These are phyloP conservation scores for Crotalus adamanteus DNA, from an alignment of 2,797 vertebrate genomes.

Conservation along the genomic window DNA sequence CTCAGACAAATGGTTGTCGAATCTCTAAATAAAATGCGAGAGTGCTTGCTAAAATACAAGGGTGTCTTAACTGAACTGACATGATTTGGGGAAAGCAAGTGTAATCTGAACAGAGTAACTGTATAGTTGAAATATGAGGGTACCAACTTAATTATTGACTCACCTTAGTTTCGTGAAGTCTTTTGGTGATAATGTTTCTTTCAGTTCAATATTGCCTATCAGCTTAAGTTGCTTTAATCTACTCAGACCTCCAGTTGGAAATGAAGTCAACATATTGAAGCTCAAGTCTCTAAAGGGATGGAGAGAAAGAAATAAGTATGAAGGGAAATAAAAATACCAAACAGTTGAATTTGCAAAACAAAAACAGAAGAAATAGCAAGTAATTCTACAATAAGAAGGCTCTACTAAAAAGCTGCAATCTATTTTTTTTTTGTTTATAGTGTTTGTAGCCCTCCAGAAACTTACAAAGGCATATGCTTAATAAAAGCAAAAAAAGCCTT, in stretches of 20 bases:
- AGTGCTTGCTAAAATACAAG: neutral
- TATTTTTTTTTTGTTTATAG: neutral
- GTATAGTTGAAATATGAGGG: neutral
- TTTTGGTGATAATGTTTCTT: conserved; percentile 82
- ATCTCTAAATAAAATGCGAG: too few relatives aligned
- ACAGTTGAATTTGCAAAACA: neutral
- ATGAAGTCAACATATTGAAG: conserved; percentile 83
- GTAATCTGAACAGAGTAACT: neutral
- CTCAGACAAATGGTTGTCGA: too few relatives aligned
- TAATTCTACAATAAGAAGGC: neutral
- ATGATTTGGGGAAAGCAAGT: neutral
- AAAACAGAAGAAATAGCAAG: neutral
- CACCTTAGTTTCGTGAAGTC: conserved; percentile 92
- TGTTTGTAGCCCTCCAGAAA: neutral
- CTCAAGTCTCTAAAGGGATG: conserved; percentile 85
- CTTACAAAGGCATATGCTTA: neutral
- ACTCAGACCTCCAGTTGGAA: conserved; percentile 84
- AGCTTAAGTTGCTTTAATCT: conserved; percentile 91
- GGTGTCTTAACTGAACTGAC: neutral
- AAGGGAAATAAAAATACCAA: neutral
- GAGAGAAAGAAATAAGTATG: neutral
- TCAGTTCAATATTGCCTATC: conserved; percentile 86
- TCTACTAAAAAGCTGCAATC: neutral
- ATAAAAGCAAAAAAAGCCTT: neutral
- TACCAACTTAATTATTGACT: conserved; percentile 28